Base-by-base conservation (phyloP, 2,797 vertebrate species). In the Knipowitschia caucasica region DNA sequence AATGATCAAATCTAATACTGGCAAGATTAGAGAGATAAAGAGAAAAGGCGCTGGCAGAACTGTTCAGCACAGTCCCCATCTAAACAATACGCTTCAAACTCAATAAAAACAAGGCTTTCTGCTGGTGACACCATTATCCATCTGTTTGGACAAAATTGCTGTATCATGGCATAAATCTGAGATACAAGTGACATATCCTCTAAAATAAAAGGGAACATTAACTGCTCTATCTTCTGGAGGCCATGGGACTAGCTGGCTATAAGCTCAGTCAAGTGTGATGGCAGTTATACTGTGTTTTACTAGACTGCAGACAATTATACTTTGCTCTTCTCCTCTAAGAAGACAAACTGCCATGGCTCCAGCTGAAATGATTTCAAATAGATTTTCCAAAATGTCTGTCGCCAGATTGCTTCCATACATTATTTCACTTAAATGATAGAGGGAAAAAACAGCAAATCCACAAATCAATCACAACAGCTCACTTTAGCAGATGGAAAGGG, bases 201-300 rank as follows among this genome's bases (percentile, higher is more conserved):
- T 95, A 96, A 98, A 98, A 99, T 99, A 99, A 99, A 99, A 99
- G 94, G 95, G 95, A 96, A 98, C 97, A 98, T 99, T 99, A 99
- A 99, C 95, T 98, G 95, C 95, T 99, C 96, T 99, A 98, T 98
- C 97, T 99, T 99, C 94, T 95, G 92, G 95, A 97, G 95, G 95
- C 97, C 95, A 95, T 95, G 95, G 94, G 96, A 98, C 93, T 91
- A 87, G 92, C 93, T 93, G 93, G 94, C 95, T 96, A 98, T 98
- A 96, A 98, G 95, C 95, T 98, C 96, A 98, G 92, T 98, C 95
- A 96, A 98, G 95, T 98, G 96, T 98, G 96, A 96, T 98, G 94
- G 96, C 96, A 97, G 96, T 98, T 98, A 98, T 97, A 95, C 94
- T 96, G 95, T 95, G 94, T 98, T 99, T 99, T 98, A 99, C 96